These are phyloP conservation scores for Ciconia maguari DNA, from an alignment of 2,113 vertebrate genomes.

Conservation along the genomic window DNA sequence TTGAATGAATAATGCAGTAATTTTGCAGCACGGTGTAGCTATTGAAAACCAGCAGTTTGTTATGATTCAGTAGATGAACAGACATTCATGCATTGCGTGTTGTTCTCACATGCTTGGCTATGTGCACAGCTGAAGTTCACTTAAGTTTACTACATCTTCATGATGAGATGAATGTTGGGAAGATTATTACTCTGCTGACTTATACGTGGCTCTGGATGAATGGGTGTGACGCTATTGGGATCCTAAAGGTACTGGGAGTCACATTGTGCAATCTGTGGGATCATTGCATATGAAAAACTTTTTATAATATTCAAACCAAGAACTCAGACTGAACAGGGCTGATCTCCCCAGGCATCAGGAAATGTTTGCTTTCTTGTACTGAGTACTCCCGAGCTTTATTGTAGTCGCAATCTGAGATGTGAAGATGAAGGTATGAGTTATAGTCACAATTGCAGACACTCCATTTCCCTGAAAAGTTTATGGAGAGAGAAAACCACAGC, in stretches of 20 bases:
- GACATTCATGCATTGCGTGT: rapidly evolving
- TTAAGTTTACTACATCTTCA: background rate
- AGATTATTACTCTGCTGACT: background rate
- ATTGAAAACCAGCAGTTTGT: background rate
- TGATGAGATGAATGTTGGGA: background rate
- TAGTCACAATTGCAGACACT: background rate
- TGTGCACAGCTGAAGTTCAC: background rate
- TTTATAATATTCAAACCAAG: background rate
- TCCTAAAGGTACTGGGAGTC: background rate
- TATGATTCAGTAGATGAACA: background rate
- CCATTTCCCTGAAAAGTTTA: background rate
- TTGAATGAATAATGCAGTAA: background rate
- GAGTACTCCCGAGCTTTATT: background rate
- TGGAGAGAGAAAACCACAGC: background rate
- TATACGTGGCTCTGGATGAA: background rate
- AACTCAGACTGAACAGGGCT: background rate
- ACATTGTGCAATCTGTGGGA: background rate
- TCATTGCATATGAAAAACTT: rapidly evolving
- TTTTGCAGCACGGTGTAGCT: background rate
- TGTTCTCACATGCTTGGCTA: background rate
- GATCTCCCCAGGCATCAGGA: background rate
- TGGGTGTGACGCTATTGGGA: background rate
- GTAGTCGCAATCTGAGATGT: background rate
- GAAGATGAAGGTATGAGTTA: background rate
- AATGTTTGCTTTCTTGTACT: background rate